Evolutionary conservation across 1,140 invertebrate species (phyloP).

Genomic region (Leptinotarsa defecta): DNA sequence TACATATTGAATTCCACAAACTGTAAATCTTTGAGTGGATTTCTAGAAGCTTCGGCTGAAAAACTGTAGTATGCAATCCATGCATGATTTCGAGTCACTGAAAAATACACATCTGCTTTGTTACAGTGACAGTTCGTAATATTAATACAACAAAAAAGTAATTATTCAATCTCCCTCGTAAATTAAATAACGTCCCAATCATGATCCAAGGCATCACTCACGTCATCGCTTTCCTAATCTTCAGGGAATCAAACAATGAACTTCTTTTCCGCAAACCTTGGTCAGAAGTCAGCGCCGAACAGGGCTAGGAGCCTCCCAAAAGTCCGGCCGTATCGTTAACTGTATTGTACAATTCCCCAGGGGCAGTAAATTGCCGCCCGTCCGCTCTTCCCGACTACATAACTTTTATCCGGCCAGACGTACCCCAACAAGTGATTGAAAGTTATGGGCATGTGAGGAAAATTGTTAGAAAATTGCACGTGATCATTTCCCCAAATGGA

Average conservation of each 20-base stretch:
- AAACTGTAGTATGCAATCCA: too few relatives aligned
- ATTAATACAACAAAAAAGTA: too few relatives aligned
- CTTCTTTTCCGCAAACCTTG: not conserved
- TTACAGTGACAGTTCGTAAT: too few relatives aligned
- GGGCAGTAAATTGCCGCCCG: slow-evolving; percentile 7
- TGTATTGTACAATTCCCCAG: not conserved
- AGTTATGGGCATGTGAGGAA: not conserved
- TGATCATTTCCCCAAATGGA: not conserved
- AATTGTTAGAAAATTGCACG: slow-evolving; percentile 3
- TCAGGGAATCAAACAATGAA: not conserved
- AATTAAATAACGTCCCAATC: not conserved
- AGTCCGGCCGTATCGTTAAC: slow-evolving; percentile 4
- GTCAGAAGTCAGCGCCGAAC: not conserved
- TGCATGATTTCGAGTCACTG: too few relatives aligned
- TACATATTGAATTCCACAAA: too few relatives aligned
- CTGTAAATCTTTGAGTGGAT: too few relatives aligned
- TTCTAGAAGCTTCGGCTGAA: too few relatives aligned
- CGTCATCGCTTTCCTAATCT: not conserved
- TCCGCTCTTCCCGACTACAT: not conserved
- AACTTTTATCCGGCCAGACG: slow-evolving; percentile 7
- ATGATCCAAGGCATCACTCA: not conserved
- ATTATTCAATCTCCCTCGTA: too few relatives aligned
- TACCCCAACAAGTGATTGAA: slow-evolving; percentile 8
- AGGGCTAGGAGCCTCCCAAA: not conserved
- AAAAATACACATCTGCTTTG: too few relatives aligned